Conservation (phyloP, 1,140 invertebrate species). For the Carcinoscorpius rotundicauda region DNA sequence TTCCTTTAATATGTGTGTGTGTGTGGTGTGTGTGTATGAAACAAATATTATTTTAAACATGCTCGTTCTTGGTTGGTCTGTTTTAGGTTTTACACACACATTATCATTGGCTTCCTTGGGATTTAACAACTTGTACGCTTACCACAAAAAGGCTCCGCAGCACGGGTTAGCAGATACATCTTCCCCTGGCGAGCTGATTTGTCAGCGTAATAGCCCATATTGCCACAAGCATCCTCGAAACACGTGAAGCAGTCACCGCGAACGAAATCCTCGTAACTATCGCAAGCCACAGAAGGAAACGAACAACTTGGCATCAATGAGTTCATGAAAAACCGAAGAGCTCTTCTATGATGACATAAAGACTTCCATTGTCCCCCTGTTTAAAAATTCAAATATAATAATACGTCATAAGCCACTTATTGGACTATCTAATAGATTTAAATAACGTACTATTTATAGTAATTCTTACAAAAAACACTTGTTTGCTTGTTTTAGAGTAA, state of each 20-base stretch:
- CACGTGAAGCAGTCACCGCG: slow-evolving; percentile 61
- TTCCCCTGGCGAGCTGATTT: slow-evolving; percentile 56
- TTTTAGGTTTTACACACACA: too few relatives aligned
- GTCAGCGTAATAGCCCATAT: slow-evolving; percentile 91
- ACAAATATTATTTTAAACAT: not conserved
- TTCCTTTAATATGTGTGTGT: not conserved
- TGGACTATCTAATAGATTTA: too few relatives aligned
- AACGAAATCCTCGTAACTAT: slow-evolving; percentile 69
- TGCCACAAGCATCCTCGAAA: slow-evolving; percentile 50
- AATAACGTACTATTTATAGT: too few relatives aligned
- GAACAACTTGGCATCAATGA: slow-evolving; percentile 74
- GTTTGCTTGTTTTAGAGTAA: too few relatives aligned
- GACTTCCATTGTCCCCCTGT: slow-evolving; percentile 68
- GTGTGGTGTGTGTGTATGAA: not conserved
- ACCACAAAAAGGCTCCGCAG: slow-evolving; percentile 86
- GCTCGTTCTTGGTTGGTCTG: too few relatives aligned
- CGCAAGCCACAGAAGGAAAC: slow-evolving; percentile 76
- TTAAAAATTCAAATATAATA: too few relatives aligned
- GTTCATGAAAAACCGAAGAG: slow-evolving; percentile 87
- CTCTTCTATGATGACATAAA: slow-evolving; percentile 77
- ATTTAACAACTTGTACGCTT: slow-evolving; percentile 22
- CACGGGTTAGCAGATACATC: slow-evolving; percentile 70
- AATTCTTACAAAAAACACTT: too few relatives aligned
- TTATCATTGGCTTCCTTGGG: too few relatives aligned
- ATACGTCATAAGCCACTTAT: too few relatives aligned